phyloP scores from a whole-genome alignment of 2,888 invertebrate species.

The Apantesis nais region DNA sequence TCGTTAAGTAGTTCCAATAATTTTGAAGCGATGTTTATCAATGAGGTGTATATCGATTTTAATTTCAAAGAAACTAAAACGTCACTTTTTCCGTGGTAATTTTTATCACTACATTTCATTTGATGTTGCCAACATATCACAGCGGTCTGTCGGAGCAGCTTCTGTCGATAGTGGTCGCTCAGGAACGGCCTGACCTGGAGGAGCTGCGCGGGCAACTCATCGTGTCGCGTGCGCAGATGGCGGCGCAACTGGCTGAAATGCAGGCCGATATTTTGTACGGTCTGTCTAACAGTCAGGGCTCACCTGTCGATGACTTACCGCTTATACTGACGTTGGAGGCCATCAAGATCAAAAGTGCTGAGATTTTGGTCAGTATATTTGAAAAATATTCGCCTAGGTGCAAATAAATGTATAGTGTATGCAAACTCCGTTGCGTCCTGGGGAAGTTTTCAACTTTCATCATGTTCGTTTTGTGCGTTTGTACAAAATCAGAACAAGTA shows the following conservation, averaged over 20 bases:
- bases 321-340: constrained; percentile 91
- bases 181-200: constrained; percentile 95
- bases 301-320: constrained; percentile 91
- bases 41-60: neutral
- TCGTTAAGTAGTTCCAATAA: neutral
- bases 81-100: neutral
- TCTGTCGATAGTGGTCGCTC: constrained; percentile 94
- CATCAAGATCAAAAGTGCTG: constrained; percentile 92
- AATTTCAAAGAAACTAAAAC: neutral
- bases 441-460: too few species aligned
- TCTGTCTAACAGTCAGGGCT: constrained; percentile 90
- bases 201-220: constrained; percentile 92
- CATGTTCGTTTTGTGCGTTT: too few species aligned
- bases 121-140: constrained; percentile 5
- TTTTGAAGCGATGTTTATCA: neutral
- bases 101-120: neutral
- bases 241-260: constrained; percentile 90
- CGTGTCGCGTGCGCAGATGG: constrained; percentile 91
- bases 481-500: too few species aligned
- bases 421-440: too few species aligned
- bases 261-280: constrained; percentile 91
- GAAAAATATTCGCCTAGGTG: neutral
- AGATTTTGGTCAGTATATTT: constrained; percentile 88
- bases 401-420: neutral
- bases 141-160: constrained; percentile 95